Percentiles rank a stretch among this genome's conserved stretches.
These are phyloP conservation scores for Drosophila histrio DNA, from an alignment of 2,888 invertebrate species.

Conservation along the genomic window DNA sequence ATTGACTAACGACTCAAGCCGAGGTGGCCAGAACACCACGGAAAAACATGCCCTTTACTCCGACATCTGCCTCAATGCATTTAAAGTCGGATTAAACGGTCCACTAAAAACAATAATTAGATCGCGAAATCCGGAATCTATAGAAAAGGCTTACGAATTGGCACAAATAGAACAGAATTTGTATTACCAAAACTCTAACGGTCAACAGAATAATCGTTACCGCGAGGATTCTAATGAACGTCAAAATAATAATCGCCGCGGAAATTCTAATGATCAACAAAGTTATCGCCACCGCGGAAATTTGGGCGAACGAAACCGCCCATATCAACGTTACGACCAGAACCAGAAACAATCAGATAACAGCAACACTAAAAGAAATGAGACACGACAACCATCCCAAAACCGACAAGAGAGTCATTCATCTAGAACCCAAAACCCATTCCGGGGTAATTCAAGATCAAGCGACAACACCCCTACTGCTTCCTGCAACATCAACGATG, in stretches of 20 bases:
- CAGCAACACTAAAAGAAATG: too few species aligned
- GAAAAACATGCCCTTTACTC: slow-evolving; percentile 6
- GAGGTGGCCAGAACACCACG: not conserved
- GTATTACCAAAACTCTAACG: not conserved
- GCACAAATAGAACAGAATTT: slow-evolving; percentile 9
- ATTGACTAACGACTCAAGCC: slow-evolving; percentile 14
- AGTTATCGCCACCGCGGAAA: too few species aligned
- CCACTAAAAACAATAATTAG: slow-evolving; percentile 17
- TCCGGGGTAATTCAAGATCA: not conserved
- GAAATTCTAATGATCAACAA: too few species aligned
- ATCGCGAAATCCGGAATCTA: slow-evolving; percentile 11
- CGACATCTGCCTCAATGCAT: slow-evolving; percentile 16
- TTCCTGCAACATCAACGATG: slow-evolving; percentile 5
- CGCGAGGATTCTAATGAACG: not conserved
- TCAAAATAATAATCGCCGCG: not conserved
- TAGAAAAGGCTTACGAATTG: slow-evolving; percentile 12
- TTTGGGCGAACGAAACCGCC: too few species aligned
- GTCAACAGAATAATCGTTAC: slow-evolving; percentile 4
- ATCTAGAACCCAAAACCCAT: not conserved
- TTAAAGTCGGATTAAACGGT: slow-evolving; percentile 13
- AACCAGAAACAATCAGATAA: too few species aligned
- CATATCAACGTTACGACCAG: too few species aligned
- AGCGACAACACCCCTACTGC: not conserved
- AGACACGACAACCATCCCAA: too few species aligned
- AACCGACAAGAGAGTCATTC: too few species aligned